Base-by-base conservation (phyloP, 2,797 vertebrate genomes). In the Acrossocheilus fasciatus region DNA sequence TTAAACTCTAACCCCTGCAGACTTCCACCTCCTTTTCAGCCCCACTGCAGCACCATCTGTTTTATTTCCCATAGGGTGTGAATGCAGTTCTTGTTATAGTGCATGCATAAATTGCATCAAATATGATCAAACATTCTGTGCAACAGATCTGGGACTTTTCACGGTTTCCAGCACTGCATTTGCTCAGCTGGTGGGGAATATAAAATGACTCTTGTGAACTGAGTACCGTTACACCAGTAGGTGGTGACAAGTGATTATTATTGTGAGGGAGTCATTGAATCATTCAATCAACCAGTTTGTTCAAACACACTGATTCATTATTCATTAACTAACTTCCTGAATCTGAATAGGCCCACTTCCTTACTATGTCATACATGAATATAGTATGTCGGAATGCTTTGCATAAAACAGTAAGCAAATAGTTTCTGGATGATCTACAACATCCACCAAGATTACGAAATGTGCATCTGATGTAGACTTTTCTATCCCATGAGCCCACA, bases 1-100 rank as follows among this genome's bases (percentile, higher is more conserved):
- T 94, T 94, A 88, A 94, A 93, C 93, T 94, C 91, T 95, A 91
- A 95, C 93, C 92, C 86, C 88, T 36, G 74, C 68, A 0, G 72
- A 84, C 84, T 77, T 82, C 86, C 87, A 87, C 26, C 81, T 91
- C 89, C 81, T 89, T 91, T 70, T 85, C 81, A 36, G 30, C 26
- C 82, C 69, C 18, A 17, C 50, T 82, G 54, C 47, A 75, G 74
- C 79, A 74, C 41, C 45, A 84, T 73, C 43, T 41, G 75, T 80
- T 90, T 75, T 70, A 81, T 88, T 59, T 26, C 39, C 26, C n/a
- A 34, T 43, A 34, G 62, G 47, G 12, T 79, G 41, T 73, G 66
- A 57, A 12, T 1, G 14, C 41, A 50, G 47, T 30, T 66, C 9
- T 52, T 66, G 26, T 41, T 84, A 20, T 26, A 52, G 23, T 41